phyloP scores from a whole-genome alignment of 1,140 invertebrate genomes.

The Branchinecta lindahli region DNA sequence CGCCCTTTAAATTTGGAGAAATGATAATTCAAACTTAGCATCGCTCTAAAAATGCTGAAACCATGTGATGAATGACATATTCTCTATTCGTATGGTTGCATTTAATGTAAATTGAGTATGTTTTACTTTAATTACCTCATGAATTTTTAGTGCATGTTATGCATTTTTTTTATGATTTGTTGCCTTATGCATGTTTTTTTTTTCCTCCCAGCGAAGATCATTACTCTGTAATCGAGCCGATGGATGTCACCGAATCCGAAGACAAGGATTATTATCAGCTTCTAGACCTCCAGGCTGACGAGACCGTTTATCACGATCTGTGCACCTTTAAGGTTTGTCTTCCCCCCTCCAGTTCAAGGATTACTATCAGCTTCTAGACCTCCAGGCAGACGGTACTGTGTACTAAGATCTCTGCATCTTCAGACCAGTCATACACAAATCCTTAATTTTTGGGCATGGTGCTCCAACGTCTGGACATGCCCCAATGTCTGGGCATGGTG shows the following conservation, averaged over 20 bases:
- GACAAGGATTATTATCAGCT: conserved; percentile 25
- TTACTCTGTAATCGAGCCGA: conserved; percentile 26
- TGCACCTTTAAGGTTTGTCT: conserved; percentile 39
- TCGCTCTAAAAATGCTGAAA: too few species aligned
- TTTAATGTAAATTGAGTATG: too few species aligned
- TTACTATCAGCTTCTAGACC: conserved; percentile 23
- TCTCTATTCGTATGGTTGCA: too few species aligned
- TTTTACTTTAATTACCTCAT: neutral
- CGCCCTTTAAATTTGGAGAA: too few species aligned
- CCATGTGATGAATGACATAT: too few species aligned
- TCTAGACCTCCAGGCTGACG: conserved; percentile 35
- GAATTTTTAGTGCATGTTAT: conserved; percentile 23
- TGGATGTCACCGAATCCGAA: conserved; percentile 22
- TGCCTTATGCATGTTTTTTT: conserved; percentile 22
- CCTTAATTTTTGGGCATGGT: too few species aligned
- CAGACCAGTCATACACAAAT: too few species aligned
- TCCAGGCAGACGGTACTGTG: conserved; percentile 49
- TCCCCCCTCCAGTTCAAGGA: conserved; percentile 24
- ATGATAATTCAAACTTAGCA: too few species aligned
- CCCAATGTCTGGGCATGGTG: too few species aligned
- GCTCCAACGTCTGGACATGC: too few species aligned
- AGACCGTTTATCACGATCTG: conserved; percentile 67
- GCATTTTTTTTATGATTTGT: conserved; percentile 11
- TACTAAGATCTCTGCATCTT: conserved; percentile 59
- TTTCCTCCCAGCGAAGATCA: conserved; percentile 33